A percentile compares a stretch with the other conserved stretches of the same genome.
Evolutionary conservation across 2,888 invertebrate genomes (phyloP).

Genomic region (Plebejus argus): DNA sequence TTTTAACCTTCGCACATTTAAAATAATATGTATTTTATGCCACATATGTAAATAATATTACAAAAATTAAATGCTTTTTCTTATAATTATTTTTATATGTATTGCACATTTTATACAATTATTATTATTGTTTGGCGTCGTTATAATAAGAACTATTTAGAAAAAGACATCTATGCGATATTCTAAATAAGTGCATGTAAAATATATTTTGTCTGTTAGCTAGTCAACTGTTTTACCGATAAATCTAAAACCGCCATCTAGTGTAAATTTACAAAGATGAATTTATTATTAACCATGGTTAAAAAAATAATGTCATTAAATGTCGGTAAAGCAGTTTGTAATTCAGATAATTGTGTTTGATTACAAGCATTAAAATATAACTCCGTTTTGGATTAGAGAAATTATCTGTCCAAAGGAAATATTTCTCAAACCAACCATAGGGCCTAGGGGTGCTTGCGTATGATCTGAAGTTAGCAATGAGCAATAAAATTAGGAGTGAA

Average conservation of each 20-base stretch:
- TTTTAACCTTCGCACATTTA: conserved; percentile 48
- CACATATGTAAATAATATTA: not conserved
- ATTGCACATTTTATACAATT: not conserved
- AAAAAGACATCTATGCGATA: not conserved
- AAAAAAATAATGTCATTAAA: not conserved
- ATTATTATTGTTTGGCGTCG: not conserved
- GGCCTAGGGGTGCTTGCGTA: not conserved
- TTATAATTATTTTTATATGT: not conserved
- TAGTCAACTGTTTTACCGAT: not conserved
- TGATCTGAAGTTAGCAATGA: not conserved
- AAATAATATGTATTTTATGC: conserved; percentile 4
- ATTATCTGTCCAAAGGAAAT: not conserved
- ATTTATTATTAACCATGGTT: too few species aligned
- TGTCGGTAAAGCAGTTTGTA: not conserved
- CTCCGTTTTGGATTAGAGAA: not conserved
- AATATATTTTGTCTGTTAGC: not conserved
- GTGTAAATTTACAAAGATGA: not conserved
- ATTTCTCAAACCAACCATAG: not conserved
- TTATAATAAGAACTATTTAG: not conserved
- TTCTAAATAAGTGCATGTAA: not conserved
- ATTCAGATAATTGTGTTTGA: not conserved
- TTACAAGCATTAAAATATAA: not conserved
- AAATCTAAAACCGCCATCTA: not conserved
- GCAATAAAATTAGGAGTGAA: not conserved
- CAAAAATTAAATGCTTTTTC: not conserved